Conservation (phyloP, 2,797 vertebrate genomes). For the Enteromius afrohamiltoni region DNA sequence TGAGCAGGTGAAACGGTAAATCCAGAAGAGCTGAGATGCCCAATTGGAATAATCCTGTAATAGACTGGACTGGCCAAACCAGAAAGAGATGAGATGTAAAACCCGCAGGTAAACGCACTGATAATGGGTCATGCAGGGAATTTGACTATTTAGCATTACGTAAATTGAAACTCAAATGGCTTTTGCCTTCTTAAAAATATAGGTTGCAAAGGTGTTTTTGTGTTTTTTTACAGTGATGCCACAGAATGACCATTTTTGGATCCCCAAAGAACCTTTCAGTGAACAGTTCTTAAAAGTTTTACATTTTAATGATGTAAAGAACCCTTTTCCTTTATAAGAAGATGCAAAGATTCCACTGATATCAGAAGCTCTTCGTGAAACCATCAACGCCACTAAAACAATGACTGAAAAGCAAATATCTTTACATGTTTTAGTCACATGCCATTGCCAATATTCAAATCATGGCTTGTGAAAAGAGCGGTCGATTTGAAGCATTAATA, state of each 20-base stretch:
- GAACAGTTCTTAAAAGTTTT: background rate
- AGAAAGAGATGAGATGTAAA: background rate
- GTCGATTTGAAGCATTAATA: conserved; percentile 72
- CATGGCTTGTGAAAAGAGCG: background rate
- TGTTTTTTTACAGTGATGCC: background rate
- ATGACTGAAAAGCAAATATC: background rate
- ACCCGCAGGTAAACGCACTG: background rate
- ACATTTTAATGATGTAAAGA: background rate
- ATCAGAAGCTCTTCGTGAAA: background rate
- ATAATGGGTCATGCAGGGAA: background rate
- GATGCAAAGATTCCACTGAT: background rate
- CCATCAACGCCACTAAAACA: background rate
- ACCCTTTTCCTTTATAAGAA: background rate
- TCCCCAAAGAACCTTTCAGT: background rate
- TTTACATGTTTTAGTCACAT: background rate
- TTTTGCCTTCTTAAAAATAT: background rate
- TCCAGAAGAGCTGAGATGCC: background rate
- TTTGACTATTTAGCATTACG: background rate
- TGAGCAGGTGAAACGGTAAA: background rate
- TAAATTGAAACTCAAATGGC: background rate
- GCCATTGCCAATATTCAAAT: background rate
- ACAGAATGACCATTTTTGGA: background rate
- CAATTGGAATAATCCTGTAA: background rate
- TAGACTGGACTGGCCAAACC: background rate
- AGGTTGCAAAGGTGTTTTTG: background rate